Percentiles rank a stretch among this genome's conserved stretches.
These are phyloP conservation scores for Piaya cayana DNA, from an alignment of 2,113 vertebrate species.

Conservation along the genomic window DNA sequence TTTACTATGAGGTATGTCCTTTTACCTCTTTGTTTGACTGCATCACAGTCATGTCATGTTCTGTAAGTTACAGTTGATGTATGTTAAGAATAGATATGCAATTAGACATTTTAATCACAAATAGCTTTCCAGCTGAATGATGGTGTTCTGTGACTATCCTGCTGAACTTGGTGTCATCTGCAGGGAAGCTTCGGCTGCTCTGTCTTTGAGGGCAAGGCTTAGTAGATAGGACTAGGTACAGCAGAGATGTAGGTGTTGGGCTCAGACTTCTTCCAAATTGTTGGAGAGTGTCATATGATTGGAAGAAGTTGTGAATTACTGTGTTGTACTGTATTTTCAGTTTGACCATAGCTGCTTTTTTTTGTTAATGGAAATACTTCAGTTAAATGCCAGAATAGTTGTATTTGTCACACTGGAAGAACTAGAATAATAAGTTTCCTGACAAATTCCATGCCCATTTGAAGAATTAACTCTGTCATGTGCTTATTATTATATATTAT, in stretches of 20 bases:
- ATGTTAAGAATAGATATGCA: background rate
- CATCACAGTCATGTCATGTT: background rate
- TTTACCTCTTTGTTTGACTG: background rate
- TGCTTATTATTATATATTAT: background rate
- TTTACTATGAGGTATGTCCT: constrained; percentile 89
- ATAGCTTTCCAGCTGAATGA: background rate
- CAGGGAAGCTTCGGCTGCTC: background rate
- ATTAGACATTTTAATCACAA: background rate
- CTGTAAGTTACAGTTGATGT: background rate
- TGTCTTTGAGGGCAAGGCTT: background rate
- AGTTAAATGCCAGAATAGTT: background rate
- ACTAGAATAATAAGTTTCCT: background rate
- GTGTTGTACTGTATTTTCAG: background rate
- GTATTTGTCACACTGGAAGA: background rate
- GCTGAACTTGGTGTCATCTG: background rate
- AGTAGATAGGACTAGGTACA: background rate
- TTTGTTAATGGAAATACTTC: background rate
- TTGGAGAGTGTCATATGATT: background rate
- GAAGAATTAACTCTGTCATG: background rate
- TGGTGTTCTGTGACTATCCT: background rate
- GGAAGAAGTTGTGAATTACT: background rate
- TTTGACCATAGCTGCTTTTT: background rate
- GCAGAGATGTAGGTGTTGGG: background rate
- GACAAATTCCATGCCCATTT: background rate
- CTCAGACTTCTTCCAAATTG: background rate